Conservation (phyloP, 2,113 vertebrate species). For the Anas platyrhynchos region DNA sequence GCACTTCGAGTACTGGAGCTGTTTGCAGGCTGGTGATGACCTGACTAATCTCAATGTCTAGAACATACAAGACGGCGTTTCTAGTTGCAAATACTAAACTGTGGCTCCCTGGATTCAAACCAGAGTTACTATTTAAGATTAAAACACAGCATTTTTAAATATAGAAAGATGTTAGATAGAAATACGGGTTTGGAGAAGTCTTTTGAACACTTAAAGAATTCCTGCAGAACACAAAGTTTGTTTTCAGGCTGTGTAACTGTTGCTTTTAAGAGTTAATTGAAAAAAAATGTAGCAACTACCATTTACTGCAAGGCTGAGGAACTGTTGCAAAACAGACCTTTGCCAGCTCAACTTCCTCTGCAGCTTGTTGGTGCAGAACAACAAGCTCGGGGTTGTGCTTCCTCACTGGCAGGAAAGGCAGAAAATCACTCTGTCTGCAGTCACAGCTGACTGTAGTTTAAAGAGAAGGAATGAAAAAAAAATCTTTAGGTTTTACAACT, state of each 20-base stretch:
- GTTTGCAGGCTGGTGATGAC: neutral
- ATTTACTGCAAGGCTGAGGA: neutral
- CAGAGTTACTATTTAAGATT: neutral
- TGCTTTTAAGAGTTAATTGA: neutral
- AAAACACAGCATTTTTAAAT: neutral
- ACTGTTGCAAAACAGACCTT: neutral
- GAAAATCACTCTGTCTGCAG: neutral
- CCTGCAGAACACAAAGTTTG: neutral
- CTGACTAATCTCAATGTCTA: neutral
- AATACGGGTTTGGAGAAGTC: neutral
- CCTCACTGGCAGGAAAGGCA: neutral
- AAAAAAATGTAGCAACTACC: neutral
- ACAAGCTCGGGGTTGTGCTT: neutral
- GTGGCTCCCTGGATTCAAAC: neutral
- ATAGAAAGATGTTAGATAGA: neutral
- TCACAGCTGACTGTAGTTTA: neutral
- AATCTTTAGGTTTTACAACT: neutral
- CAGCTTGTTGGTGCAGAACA: neutral
- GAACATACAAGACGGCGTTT: neutral
- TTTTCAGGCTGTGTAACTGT: neutral
- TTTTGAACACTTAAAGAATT: neutral
- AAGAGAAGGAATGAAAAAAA: neutral
- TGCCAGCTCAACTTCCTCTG: neutral
- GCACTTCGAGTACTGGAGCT: neutral
- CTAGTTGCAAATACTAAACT: neutral